Evolutionary conservation across 2,888 invertebrate genomes (phyloP), one percentile per base, ranked within the genome.

Genomic region (Caradrina kadenii): DNA sequence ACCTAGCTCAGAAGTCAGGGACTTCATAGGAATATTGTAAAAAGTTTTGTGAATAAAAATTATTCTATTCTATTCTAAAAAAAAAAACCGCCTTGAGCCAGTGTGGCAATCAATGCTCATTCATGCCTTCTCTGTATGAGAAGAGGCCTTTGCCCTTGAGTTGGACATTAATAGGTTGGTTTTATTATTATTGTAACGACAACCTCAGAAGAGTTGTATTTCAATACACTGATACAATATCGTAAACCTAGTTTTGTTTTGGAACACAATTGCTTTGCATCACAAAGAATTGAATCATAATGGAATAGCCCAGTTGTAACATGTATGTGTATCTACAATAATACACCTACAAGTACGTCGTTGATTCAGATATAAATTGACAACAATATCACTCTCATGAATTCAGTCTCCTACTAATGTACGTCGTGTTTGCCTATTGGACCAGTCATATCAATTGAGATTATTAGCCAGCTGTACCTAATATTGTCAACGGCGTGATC

Each of bases 381-480:
- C 61, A 63, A 66, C 65, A 78, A 68, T 80, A 78, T 70, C n/a
- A 42, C 65, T 76, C 49, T 49, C 58, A 55, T 54, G 70, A 64
- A 67, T 61, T 70, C 66, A 52, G 59, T 58, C 54, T 59, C 56
- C 58, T 15, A 62, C 65, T 56, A 68, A 75, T 72, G 45, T 65
- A 55, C 52, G 60, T 63, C 65, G 45, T 68, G 67, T 69, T 72
- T 67, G 62, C 53, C 50, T 67, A 77, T 72, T 63, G 65, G 63
- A 55, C 21, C 60, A 71, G 69, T 49, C 60, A 64, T 74, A 65
- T 72, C 77, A 77, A 80, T 80, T 82, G 80, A 69, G 62, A 72
- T 72, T 80, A 75, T 78, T 78, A 72, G 69, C 69, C 68, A 65
- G 63, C 62, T 76, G 48, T 73, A 45, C 45, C 45, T 45, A 73